phyloP scores from a whole-genome alignment of 2,797 vertebrate species.

The Pelochelys cantorii region DNA sequence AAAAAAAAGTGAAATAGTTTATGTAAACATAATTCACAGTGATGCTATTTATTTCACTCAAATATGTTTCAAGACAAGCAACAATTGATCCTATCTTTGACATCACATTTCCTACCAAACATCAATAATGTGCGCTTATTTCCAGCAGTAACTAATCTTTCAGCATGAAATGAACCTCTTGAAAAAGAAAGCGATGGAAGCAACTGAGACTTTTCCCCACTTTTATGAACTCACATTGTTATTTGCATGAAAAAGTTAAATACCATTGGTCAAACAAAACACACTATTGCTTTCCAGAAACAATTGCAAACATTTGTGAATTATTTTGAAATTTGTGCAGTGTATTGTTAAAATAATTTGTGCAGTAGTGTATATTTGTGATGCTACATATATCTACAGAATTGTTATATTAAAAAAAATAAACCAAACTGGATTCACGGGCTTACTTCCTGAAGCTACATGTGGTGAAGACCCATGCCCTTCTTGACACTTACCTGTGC shows the following conservation, averaged over 20 bases:
- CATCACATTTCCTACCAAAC: slow-evolving; percentile 37
- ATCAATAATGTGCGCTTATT: slow-evolving; percentile 68
- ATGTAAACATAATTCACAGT: slow-evolving; percentile 31
- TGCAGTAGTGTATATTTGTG: slow-evolving; percentile 41
- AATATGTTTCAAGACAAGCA: slow-evolving; percentile 61
- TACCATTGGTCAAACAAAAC: slow-evolving; percentile 42
- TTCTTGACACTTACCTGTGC: slow-evolving; percentile 83
- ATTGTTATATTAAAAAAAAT: slow-evolving; percentile 37
- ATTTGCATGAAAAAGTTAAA: slow-evolving; percentile 63
- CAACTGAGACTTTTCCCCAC: slow-evolving; percentile 58
- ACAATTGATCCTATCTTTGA: slow-evolving; percentile 65
- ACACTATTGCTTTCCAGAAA: slow-evolving; percentile 55
- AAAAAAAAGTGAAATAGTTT: slow-evolving; percentile 58
- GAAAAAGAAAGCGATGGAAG: slow-evolving; percentile 69
- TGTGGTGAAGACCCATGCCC: slow-evolving; percentile 79
- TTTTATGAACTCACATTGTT: slow-evolving; percentile 49
- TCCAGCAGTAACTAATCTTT: slow-evolving; percentile 60
- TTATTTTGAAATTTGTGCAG: slow-evolving; percentile 67
- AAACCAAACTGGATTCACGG: slow-evolving; percentile 70
- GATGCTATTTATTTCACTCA: slow-evolving; percentile 31
- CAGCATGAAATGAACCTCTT: slow-evolving; percentile 76
- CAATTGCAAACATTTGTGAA: slow-evolving; percentile 32
- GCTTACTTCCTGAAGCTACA: slow-evolving; percentile 79
- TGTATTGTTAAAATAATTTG: slow-evolving; percentile 42
- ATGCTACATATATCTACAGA: slow-evolving; percentile 54